A percentile compares a stretch with the other conserved stretches of the same genome.
Conservation (phyloP, 1,140 invertebrate species). For the Lepidurus apus region DNA sequence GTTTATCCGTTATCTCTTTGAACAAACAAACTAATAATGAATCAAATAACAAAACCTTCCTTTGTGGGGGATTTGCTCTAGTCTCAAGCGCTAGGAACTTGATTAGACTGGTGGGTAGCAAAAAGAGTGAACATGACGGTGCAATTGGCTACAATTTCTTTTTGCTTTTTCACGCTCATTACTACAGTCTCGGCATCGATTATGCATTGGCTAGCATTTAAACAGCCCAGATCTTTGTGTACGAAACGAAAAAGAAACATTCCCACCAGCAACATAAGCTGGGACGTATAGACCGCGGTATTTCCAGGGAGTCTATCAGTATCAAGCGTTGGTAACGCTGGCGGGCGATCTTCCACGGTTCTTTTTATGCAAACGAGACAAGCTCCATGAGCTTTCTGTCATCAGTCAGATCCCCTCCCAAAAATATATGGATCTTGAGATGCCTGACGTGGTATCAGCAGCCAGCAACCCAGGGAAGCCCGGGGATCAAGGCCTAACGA, state of each 20-base stretch:
- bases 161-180: constrained; percentile 6
- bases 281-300: too few species aligned
- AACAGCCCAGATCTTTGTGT: not conserved
- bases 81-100: not conserved
- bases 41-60: too few species aligned
- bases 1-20: too few species aligned
- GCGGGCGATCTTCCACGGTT: not conserved
- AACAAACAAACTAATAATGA: too few species aligned
- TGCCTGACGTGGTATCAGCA: not conserved
- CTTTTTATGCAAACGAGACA: constrained; percentile 9
- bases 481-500: not conserved
- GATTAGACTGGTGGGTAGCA: not conserved
- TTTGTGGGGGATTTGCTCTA: not conserved
- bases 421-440: not conserved
- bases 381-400: constrained; percentile 8
- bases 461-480: not conserved
- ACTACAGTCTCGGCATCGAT: not conserved
- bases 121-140: not conserved
- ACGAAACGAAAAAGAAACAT: too few species aligned
- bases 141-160: not conserved
- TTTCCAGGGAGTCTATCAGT: not conserved
- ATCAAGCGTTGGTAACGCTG: not conserved
- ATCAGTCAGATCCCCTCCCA: constrained; percentile 14
- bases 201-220: not conserved
- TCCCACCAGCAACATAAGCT: too few species aligned